phyloP scores from a whole-genome alignment of 2,888 invertebrate genomes.

The Steinernema scapterisci region DNA sequence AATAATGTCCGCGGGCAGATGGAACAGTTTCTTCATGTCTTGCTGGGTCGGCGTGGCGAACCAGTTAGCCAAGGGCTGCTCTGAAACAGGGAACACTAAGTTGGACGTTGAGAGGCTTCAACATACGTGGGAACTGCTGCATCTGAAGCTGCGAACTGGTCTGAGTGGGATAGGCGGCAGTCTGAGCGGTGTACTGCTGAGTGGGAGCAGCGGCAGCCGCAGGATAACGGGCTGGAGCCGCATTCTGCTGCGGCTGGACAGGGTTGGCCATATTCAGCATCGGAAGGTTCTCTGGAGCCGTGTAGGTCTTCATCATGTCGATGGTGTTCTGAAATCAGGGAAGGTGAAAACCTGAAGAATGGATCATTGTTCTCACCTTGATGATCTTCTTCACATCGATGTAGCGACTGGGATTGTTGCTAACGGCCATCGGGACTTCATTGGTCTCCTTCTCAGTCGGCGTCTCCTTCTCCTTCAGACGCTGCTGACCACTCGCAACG shows the following conservation, averaged over 20 bases:
- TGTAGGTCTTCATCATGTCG: constrained; percentile 41
- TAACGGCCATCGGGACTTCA: not conserved
- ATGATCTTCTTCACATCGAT: constrained; percentile 42
- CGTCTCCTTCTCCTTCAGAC: constrained; percentile 14
- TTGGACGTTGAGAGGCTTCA: not conserved
- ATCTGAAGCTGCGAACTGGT: constrained; percentile 16
- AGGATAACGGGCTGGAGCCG: constrained; percentile 21
- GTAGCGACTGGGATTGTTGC: not conserved
- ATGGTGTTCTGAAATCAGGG: constrained; percentile 37
- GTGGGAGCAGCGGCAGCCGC: not conserved
- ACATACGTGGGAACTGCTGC: constrained; percentile 7
- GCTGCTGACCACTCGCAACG: constrained; percentile 1
- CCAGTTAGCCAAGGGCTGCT: constrained; percentile 32
- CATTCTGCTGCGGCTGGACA: not conserved
- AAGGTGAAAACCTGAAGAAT: too few species aligned
- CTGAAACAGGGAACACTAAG: not conserved
- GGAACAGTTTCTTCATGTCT: constrained; percentile 46
- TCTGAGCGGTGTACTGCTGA: not conserved
- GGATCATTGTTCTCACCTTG: constrained; percentile 32
- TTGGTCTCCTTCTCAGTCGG: not conserved
- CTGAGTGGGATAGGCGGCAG: not conserved
- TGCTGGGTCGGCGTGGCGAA: constrained; percentile 43
- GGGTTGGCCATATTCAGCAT: not conserved
- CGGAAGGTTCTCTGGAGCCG: constrained; percentile 33
- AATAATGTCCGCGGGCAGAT: constrained; percentile 45